Percentiles rank a stretch among this genome's conserved stretches.
These are phyloP conservation scores for Busseola fusca DNA, from an alignment of 2,888 invertebrate species.

Conservation along the genomic window DNA sequence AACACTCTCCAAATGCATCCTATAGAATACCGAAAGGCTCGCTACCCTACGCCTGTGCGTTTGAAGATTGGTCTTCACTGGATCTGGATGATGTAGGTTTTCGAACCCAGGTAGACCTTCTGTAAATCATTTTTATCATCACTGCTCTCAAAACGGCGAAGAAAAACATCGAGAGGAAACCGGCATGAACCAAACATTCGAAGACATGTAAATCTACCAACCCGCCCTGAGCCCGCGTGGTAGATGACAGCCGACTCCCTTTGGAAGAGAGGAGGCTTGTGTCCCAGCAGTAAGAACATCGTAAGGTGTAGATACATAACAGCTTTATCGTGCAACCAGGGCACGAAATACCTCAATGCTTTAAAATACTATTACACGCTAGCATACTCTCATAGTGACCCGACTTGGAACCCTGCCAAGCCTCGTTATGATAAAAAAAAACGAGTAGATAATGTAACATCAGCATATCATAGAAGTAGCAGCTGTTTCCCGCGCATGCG, in stretches of 20 bases:
- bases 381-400: conserved; percentile 7
- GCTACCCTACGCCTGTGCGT: too few relatives aligned
- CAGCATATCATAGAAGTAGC: conserved; percentile 22
- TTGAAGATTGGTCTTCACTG: too few relatives aligned
- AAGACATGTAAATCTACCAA: not conserved
- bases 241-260: not conserved
- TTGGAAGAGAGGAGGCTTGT: not conserved
- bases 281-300: not conserved
- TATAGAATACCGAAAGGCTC: too few relatives aligned
- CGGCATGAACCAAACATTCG: not conserved
- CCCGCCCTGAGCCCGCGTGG: not conserved
- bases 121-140: not conserved
- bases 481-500: conserved; percentile 33
- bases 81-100: too few relatives aligned
- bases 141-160: not conserved
- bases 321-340: not conserved
- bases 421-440: conserved; percentile 14
- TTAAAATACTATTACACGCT: conserved; percentile 36
- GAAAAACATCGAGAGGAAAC: not conserved
- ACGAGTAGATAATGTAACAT: conserved; percentile 21
- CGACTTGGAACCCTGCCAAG: conserved; percentile 43
- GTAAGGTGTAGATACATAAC: not conserved
- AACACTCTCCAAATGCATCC: too few relatives aligned
- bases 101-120: not conserved
- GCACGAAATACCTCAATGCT: not conserved